Evolutionary conservation across 2,888 invertebrate species (phyloP), one percentile per base, ranked within the genome.

Genomic region (Lamellibrachia columna): DNA sequence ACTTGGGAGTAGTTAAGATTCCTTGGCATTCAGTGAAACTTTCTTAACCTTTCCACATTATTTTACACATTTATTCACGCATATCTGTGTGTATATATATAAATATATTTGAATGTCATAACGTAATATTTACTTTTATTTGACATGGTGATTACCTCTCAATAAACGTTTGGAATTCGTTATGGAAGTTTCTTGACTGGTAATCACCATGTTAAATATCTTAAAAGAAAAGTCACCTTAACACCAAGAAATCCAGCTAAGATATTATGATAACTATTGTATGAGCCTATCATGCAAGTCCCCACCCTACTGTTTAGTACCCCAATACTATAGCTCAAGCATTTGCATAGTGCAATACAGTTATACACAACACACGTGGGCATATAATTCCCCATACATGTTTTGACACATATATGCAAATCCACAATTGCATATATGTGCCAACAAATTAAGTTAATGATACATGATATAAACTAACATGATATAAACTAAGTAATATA

Each of bases 241-340:
- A 75, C 75, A 75, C 75, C 75, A 75, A 75, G 75, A 75, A 75
- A 75, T 75, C 75, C n/a, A 75, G 75, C 75, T 22, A 75, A 75
- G 75, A 75, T 75, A n/a, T 75, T 75, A 75, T 22, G n/a, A 15
- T 75, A n/a, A 75, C 75, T 6, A 22, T 2, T 75, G 75, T 75
- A 22, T 22, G 75, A 75, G 0, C n/a, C n/a, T 22, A 15, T 75
- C 75, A 75, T 75, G 75, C 75, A 22, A 22, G 11, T 55, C 22
- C 22, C 22, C 3, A 75, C 22, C 15, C 75, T 75, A 75, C 6
- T 75, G 75, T 75, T 75, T 75, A 75, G 75, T 75, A 75, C 22
- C n/a, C 15, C 22, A 75, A 15, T 22, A n/a, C 75, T 75, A 11
- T 75, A n/a, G 22, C 75, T 75, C 6, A 75, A 75, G 75, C 75